A percentile compares a stretch with the other conserved stretches of the same genome.
phyloP scores from a whole-genome alignment of 1,140 invertebrate species.

The Varroa destructor region DNA sequence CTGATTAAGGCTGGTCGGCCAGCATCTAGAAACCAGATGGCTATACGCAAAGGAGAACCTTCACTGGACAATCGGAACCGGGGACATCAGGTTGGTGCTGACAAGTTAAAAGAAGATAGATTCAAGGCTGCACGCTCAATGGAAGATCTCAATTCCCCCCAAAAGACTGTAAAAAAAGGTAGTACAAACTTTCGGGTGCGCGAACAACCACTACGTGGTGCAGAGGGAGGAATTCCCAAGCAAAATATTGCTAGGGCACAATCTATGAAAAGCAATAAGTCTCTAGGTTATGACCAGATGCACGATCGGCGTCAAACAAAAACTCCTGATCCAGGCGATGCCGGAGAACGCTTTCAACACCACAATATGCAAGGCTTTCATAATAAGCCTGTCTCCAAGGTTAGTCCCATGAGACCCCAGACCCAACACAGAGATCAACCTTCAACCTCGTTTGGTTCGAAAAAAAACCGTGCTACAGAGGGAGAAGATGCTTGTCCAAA shows the following conservation, averaged over 20 bases:
- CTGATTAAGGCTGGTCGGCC: constrained; percentile 20
- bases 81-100: not conserved
- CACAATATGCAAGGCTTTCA: too few species aligned
- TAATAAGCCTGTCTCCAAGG: constrained; percentile 15
- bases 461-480: not conserved
- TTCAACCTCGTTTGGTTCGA: not conserved
- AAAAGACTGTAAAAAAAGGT: constrained; percentile 9
- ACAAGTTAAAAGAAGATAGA: not conserved
- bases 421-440: too few species aligned
- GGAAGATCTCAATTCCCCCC: not conserved
- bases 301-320: constrained; percentile 22
- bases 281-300: constrained; percentile 3
- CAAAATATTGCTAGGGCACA: not conserved
- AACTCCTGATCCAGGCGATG: not conserved
- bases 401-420: constrained; percentile 7
- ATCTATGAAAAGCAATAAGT: constrained; percentile 4
- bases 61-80: not conserved
- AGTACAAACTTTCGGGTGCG: constrained; percentile 10
- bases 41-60: not conserved
- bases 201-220: constrained; percentile 10
- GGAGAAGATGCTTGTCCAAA: constrained; percentile 8
- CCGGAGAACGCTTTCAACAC: not conserved
- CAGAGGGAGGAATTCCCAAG: not conserved
- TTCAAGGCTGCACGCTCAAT: constrained; percentile 25
- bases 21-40: constrained; percentile 7